Evolutionary conservation across 2,797 vertebrate species (phyloP), one percentile per base, ranked within the genome.

Genomic region (Delichon dasypus): DNA sequence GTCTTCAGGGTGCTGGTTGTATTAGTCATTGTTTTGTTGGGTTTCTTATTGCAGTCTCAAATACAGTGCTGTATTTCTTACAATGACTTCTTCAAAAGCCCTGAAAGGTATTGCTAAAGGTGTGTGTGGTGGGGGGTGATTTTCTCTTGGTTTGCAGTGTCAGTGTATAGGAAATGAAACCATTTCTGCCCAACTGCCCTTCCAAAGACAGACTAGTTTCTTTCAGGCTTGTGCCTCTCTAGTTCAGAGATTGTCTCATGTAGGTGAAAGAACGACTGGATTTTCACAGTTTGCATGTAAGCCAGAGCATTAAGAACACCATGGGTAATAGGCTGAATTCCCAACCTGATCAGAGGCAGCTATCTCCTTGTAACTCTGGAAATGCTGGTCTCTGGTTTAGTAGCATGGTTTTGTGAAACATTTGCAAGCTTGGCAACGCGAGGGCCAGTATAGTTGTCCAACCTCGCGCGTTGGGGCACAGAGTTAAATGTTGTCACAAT

Each of bases 361-460:
- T 26, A 10, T 45, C 53, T 61, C 25, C 13, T 26, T 5, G 3
- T 58, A 47, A 64, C 36, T 89, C 51, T 32, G 61, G 55, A 76
- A 88, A 34, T 22, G 11, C 13, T 65, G 30, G 23, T 30, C 5
- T 82, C 32, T 27, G 3, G 4, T 90, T 83, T 51, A 53, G 10
- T 50, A 42, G 16, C 6, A 5, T 0, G 8, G 25, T 73, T 89
- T 73, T 48, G 38, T 61, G 48, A 53, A 79, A 61, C 9, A 3
- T 72, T 55, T 60, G 9, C 27, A 15, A n/a, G 29, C 34, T 38
- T 55, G 44, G n/a, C n/a, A 74, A 51, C 12, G 13, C 0, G 0
- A 42, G 38, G 53, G 30, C 25, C 27, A 86, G 38, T 22, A 16
- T 47, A 45, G 14, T 75, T 71, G 23, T 42, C 81, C 30, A 29